A percentile compares a stretch with the other conserved stretches of the same genome.
phyloP scores from a whole-genome alignment of 2,797 vertebrate species.

The Parauchenoglanis ngamensis region DNA sequence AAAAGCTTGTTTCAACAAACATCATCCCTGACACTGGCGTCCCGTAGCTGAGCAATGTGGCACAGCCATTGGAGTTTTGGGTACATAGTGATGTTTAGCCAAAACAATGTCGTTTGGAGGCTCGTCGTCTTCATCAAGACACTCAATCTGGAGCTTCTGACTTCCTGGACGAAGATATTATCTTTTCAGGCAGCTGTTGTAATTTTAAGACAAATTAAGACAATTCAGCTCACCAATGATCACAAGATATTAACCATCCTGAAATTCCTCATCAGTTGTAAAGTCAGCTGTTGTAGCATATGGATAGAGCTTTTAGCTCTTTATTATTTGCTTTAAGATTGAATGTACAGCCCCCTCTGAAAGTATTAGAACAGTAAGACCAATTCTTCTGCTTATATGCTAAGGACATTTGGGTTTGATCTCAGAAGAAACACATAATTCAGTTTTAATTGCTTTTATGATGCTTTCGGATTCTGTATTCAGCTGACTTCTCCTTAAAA shows the following conservation, averaged over 20 bases:
- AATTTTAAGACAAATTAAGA: no score
- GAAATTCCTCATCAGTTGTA: background rate
- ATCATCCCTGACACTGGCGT: no score
- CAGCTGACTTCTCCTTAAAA: background rate
- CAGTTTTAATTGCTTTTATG: background rate
- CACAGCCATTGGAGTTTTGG: background rate
- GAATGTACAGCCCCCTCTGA: background rate
- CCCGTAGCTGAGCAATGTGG: background rate
- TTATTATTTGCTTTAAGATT: background rate
- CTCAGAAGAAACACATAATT: background rate
- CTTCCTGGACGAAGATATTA: background rate
- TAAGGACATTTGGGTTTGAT: background rate
- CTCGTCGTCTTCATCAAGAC: background rate
- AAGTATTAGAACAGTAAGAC: background rate
- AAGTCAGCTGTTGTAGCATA: background rate
- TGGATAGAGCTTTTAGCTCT: no score
- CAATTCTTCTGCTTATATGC: background rate
- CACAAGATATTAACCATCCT: background rate
- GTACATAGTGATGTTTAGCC: background rate
- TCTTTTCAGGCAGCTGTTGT: no score
- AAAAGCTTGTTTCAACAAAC: background rate
- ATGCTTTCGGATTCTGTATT: background rate
- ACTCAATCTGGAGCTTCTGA: background rate
- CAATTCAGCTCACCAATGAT: background rate
- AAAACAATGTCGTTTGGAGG: background rate